phyloP scores from a whole-genome alignment of 1,140 invertebrate genomes.

The Zaprionus tsacasi region DNA sequence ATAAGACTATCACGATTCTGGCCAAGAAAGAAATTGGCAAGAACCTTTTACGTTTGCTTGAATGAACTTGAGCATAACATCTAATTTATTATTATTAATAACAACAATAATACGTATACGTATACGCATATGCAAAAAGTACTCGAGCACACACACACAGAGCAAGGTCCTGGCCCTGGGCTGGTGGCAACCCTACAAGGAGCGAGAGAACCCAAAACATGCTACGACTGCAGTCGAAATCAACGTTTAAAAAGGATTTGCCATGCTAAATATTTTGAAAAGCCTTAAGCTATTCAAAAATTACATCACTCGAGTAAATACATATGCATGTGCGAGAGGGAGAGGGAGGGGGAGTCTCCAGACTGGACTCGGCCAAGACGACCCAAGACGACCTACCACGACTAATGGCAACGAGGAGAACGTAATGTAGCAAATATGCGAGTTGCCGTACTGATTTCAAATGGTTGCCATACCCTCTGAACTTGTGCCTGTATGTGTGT shows the following conservation, averaged over 20 bases:
- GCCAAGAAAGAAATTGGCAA: conserved; percentile 25
- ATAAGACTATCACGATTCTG: not conserved
- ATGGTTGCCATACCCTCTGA: conserved; percentile 32
- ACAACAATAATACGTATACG: conserved; percentile 68
- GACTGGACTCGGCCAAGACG: conserved; percentile 18
- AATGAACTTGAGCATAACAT: conserved; percentile 34
- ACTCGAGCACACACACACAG: conserved; percentile 16
- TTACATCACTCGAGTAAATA: conserved; percentile 80
- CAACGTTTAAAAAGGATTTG: conserved; percentile 80
- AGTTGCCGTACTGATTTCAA: conserved; percentile 76
- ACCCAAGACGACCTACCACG: conserved; percentile 51
- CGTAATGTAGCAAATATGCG: conserved; percentile 79
- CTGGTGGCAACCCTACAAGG: not conserved
- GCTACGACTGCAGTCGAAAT: conserved; percentile 57
- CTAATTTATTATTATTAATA: conserved; percentile 79
- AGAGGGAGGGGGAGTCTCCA: not conserved
- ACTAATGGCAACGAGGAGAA: conserved; percentile 75
- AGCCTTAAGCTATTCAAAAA: conserved; percentile 81
- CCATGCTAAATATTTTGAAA: conserved; percentile 77
- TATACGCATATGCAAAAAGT: conserved; percentile 69
- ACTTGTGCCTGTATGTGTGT: not conserved
- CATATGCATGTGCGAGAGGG: conserved; percentile 45
- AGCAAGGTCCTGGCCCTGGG: conserved; percentile 6
- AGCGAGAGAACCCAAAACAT: conserved; percentile 11
- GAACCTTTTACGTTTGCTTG: conserved; percentile 12